Base-by-base conservation (phyloP, 2,888 invertebrate genomes). In the Dynastes maya region DNA sequence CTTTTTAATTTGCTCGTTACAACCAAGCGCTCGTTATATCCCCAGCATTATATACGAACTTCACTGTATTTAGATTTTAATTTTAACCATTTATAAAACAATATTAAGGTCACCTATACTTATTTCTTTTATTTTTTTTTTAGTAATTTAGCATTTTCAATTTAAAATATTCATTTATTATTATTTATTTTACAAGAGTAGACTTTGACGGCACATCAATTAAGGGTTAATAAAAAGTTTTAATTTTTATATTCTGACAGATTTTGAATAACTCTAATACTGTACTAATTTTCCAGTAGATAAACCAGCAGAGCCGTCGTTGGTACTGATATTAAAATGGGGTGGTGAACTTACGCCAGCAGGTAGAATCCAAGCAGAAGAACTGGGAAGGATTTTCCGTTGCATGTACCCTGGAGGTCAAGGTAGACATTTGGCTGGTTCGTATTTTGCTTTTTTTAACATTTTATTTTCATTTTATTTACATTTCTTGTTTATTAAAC, bases 331-430 rank as follows among this genome's bases (percentile, higher is more conserved):
- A 81, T 91, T 99, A 81, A 99, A 99, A 90, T 99, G 99, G 99
- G 99, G 99, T 81, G 99, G 99, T 65, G 99, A 99, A 90, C 90
- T 99, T 86, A 99, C 99, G 6, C 98, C 98, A 0, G 98, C 98
- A 1, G 99, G 99, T 2, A 93, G 98, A 82, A 96, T 97, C 79
- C 98, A 99, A 90, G 98, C 99, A 0, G 98, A 99, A 90, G 98
- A 98, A 89, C 90, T 99, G 82, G 99, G 99, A 63, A 93, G 98
- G 84, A 98, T 99, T 88, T 99, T 99, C 91, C 94, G 99, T 82
- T 99, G 99, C 92, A 98, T 99, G 95, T 99, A 99, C 90, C 99
- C 99, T 11, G 98, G 98, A 77, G 98, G 98, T 82, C 98, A 98
- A 93, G 96, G 96, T 87, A 92, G 96, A 86, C 95, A 96, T 88